Base-by-base conservation (phyloP, 2,113 vertebrate species). In the Electrona antarctica region DNA sequence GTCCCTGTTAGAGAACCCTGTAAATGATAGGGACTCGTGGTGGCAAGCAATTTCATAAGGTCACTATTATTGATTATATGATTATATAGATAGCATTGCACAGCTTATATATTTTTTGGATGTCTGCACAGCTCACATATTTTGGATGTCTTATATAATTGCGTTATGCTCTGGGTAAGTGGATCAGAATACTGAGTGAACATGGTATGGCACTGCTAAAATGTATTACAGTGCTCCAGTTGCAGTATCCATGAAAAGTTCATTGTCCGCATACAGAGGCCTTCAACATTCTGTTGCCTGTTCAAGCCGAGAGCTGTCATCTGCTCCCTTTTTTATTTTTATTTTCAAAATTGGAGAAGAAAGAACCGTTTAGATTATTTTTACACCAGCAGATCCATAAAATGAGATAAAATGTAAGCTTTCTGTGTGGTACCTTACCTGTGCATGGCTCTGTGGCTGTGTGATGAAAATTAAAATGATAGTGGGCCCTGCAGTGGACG, bases 21-120 rank as follows among this genome's bases (percentile, higher is more conserved):
- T 60, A 69, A 66, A 57, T 7, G 28, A 62, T 48, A 41, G 52
- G 46, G 63, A 79, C 76, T 7, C 21, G 21, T 21, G 2, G 71
- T 58, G 12, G 14, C 63, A 71, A 29, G 63, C 8, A 1, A 6
- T 77, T 77, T 59, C 8, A 73, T 61, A 71, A 69, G 55, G 65
- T 73, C 71, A 29, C 3, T 7, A 11, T 7, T 64, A 51, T 64
- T 58, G 60, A 74, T 21, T 48, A 7, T 49, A 41, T 58, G 60
- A 74, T 21, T 48, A 7, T 49, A 41, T 41, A 41, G 33, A 1
- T 41, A 41, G 33, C 33, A 41, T 41, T 41, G 33, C 33, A 58
- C 14, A 11, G 45, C 46, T 57, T 69, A 71, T 69, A 71, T 55
- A n/a, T 48, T 74, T 82, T 61, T 51, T 14, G 7, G 62, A 67